phyloP scores from a whole-genome alignment of 2,888 invertebrate species.

The Romanomermis culicivorax region DNA sequence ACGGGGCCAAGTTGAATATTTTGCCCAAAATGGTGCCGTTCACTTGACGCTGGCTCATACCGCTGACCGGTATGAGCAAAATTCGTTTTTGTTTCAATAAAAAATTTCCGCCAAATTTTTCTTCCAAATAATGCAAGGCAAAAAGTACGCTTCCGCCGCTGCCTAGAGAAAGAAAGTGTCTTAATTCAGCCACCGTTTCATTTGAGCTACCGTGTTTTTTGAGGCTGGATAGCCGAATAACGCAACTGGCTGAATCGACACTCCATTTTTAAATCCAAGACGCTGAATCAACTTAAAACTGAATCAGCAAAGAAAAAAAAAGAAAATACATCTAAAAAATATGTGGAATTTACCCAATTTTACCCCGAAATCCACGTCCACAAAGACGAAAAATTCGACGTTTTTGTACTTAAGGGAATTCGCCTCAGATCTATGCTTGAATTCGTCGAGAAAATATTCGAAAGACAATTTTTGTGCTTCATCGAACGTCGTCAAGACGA shows the following conservation, averaged over 20 bases:
- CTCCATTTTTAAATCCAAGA: no score
- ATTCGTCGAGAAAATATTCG: slow-evolving; percentile 27
- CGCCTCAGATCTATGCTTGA: slow-evolving; percentile 22
- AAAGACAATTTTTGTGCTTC: slow-evolving; percentile 29
- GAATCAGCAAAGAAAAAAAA: no score
- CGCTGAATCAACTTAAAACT: no score
- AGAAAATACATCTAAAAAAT: no score
- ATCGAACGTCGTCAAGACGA: slow-evolving; percentile 32
- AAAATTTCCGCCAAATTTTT: slow-evolving; percentile 2
- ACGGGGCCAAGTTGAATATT: slow-evolving; percentile 23
- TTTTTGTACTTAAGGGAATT: neutral
- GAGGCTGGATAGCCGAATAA: no score
- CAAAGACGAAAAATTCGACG: slow-evolving; percentile 21
- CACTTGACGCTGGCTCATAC: slow-evolving; percentile 32
- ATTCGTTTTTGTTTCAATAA: slow-evolving; percentile 17
- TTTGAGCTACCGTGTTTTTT: no score
- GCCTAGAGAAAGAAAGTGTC: no score
- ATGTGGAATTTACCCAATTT: no score
- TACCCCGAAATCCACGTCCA: no score
- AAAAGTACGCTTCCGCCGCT: neutral
- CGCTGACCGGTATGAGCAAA: slow-evolving; percentile 32
- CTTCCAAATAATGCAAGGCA: neutral
- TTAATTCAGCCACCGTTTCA: no score
- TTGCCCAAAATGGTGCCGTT: slow-evolving; percentile 32
- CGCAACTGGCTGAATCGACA: no score